A percentile compares a stretch with the other conserved stretches of the same genome.
phyloP scores from a whole-genome alignment of 2,888 invertebrate genomes.

The Parasteatoda lunata region DNA sequence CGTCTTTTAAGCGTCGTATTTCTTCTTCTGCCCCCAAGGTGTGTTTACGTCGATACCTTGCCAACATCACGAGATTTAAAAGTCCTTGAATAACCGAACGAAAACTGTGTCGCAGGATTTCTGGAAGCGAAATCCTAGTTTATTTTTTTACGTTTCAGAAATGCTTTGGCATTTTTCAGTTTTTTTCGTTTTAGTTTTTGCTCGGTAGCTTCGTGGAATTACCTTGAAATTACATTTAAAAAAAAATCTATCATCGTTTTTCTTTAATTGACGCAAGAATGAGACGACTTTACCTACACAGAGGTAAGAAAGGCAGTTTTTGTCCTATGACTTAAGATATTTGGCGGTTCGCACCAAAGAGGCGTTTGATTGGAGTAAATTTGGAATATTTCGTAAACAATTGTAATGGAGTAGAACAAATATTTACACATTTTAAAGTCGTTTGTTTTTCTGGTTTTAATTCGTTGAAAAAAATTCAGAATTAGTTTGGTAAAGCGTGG shows the following conservation, averaged over 20 bases:
- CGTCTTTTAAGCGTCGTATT: neutral
- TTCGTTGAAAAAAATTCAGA: no score
- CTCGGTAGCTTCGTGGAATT: neutral
- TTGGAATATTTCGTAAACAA: neutral
- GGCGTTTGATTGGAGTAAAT: neutral
- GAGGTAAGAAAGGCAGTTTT: neutral
- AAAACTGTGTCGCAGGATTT: conserved; percentile 5
- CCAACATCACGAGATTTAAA: conserved; percentile 30
- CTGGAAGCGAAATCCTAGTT: neutral
- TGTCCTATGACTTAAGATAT: neutral
- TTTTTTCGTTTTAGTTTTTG: neutral
- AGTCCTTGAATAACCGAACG: conserved; percentile 26
- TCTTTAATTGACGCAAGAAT: neutral
- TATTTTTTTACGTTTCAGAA: neutral
- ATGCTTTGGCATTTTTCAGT: neutral
- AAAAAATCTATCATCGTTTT: neutral
- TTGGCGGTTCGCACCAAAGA: neutral
- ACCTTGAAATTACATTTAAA: neutral
- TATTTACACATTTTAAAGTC: neutral
- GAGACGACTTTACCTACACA: neutral
- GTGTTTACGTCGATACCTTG: conserved; percentile 37
- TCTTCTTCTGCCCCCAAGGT: conserved; percentile 23
- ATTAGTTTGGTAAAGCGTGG: no score
- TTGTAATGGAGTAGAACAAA: neutral
- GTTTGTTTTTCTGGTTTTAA: no score